These are phyloP conservation scores for Oncorhynchus masou DNA, from an alignment of 2,113 vertebrate genomes.

Conservation along the genomic window DNA sequence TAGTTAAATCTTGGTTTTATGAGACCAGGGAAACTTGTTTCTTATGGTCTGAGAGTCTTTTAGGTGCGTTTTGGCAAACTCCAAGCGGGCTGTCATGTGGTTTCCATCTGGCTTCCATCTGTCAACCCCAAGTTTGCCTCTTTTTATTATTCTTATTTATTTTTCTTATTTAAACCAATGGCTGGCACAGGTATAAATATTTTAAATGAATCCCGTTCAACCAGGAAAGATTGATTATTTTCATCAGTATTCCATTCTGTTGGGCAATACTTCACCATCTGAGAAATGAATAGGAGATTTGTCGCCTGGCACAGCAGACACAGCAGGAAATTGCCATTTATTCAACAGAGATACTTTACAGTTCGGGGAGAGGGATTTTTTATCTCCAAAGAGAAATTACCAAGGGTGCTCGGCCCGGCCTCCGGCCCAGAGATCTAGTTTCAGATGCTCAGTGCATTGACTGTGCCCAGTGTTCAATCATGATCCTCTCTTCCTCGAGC, in stretches of 20 bases:
- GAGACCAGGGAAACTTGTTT: too few species aligned
- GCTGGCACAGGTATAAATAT: slow-evolving; percentile 1
- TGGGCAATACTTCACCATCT: not conserved
- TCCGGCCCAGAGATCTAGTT: not conserved
- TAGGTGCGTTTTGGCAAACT: too few species aligned
- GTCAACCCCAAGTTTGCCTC: not conserved
- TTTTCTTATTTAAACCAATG: slow-evolving; percentile 13
- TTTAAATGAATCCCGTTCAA: slow-evolving; percentile 16
- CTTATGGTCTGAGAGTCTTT: too few species aligned
- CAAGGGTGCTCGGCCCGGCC: not conserved
- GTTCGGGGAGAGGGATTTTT: not conserved
- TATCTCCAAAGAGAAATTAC: slow-evolving; percentile 5
- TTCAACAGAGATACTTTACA: slow-evolving; percentile 8
- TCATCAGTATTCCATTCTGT: slow-evolving; percentile 18
- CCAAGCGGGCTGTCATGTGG: too few species aligned
- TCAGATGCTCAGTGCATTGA: not conserved
- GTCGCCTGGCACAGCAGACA: not conserved
- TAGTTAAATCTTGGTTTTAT: too few species aligned
- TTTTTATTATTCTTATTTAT: not conserved
- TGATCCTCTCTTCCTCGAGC: not conserved
- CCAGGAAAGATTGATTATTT: slow-evolving; percentile 34
- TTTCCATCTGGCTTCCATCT: too few species aligned
- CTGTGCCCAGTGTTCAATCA: slow-evolving; percentile 5
- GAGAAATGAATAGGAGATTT: slow-evolving; percentile 18
- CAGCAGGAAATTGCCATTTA: slow-evolving; percentile 6